These are phyloP conservation scores for Acridotheres tristis DNA, from an alignment of 2,797 vertebrate genomes.

Conservation along the genomic window DNA sequence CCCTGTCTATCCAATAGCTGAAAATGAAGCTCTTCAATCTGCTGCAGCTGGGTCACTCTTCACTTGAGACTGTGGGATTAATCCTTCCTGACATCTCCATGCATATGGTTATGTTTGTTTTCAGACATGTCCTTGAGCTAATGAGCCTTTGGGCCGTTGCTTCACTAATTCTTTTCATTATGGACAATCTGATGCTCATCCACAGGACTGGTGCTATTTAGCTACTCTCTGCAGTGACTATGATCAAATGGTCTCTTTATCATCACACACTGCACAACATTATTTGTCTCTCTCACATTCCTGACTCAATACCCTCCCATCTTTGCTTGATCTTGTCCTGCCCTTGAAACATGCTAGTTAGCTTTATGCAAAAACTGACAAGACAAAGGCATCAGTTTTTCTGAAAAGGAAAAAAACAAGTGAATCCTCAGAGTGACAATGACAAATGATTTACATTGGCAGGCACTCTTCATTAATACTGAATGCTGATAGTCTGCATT, in stretches of 20 bases:
- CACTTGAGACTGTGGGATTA: neutral
- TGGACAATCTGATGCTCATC: neutral
- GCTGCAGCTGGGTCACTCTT: constrained; percentile 1
- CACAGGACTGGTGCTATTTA: neutral
- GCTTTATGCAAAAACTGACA: constrained; percentile 4
- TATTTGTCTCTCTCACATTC: neutral
- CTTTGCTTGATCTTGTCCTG: constrained; percentile 32
- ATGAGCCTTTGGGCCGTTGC: neutral
- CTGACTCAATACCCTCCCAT: neutral
- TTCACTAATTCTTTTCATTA: constrained; percentile 26
- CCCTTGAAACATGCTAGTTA: constrained; percentile 33
- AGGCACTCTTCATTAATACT: neutral
- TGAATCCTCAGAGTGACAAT: neutral
- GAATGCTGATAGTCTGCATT: neutral
- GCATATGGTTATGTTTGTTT: constrained; percentile 28
- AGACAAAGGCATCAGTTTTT: constrained; percentile 1
- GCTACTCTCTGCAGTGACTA: neutral
- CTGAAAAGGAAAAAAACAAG: neutral
- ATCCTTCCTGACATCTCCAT: constrained; percentile 34
- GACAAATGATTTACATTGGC: neutral
- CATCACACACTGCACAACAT: neutral
- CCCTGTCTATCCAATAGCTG: neutral
- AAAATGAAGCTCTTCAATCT: neutral
- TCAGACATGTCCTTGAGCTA: constrained; percentile 18
- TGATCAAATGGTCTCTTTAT: neutral